Conservation (phyloP, 1,140 invertebrate species). For the Leptinotarsa defecta region DNA sequence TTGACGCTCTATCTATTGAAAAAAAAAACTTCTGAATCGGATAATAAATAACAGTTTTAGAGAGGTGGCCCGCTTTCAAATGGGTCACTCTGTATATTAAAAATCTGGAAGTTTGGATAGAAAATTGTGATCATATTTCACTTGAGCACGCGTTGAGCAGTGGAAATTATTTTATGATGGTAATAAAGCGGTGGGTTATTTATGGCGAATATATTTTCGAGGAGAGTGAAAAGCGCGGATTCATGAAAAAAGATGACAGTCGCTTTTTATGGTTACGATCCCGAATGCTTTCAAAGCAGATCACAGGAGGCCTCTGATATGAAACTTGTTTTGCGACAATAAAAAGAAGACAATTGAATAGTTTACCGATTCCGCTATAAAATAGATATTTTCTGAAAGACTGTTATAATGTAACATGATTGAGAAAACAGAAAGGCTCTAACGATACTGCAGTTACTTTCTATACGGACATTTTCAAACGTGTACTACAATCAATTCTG, state of each 20-base stretch:
- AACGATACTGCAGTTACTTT: no score
- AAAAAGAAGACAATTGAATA: slow-evolving; percentile 5
- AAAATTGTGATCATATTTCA: slow-evolving; percentile 24
- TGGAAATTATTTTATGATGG: slow-evolving; percentile 27
- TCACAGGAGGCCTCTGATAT: background rate
- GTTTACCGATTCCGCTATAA: background rate
- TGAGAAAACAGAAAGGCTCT: no score
- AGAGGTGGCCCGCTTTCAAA: no score
- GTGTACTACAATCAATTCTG: no score
- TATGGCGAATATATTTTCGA: slow-evolving; percentile 20
- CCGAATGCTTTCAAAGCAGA: background rate
- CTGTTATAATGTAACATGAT: no score
- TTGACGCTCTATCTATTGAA: no score
- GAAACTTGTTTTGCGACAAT: background rate
- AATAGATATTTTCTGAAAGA: background rate
- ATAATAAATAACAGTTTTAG: no score
- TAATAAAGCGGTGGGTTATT: slow-evolving; percentile 24
- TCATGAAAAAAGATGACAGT: slow-evolving; percentile 15
- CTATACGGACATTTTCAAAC: no score
- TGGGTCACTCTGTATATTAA: no score
- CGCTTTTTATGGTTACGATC: slow-evolving; percentile 12
- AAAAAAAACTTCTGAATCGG: no score
- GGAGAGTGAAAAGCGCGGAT: slow-evolving; percentile 18
- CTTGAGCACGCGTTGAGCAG: slow-evolving; percentile 13
- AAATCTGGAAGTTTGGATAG: background rate